Evolutionary conservation across 2,888 invertebrate genomes (phyloP).

Genomic region (Dorcus parallelipipedus): DNA sequence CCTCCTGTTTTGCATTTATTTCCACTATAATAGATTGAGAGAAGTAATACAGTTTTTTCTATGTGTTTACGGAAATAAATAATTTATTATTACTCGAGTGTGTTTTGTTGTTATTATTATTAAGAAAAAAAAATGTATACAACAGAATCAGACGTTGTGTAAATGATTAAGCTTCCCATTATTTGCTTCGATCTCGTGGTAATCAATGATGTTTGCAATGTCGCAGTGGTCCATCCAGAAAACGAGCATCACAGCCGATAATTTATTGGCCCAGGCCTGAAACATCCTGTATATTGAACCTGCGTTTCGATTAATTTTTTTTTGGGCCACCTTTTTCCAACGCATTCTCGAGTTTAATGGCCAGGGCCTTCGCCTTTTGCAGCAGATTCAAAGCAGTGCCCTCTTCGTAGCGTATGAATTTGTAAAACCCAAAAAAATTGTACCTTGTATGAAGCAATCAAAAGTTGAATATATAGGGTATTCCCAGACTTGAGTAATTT

Average conservation of each 20-base stretch:
- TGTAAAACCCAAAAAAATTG: constrained; percentile 43
- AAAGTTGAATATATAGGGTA: no score
- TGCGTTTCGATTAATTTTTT: no score
- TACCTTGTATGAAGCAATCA: no score
- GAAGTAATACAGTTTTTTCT: no score
- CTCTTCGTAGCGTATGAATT: constrained; percentile 50
- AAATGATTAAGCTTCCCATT: constrained; percentile 37
- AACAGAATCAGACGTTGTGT: constrained; percentile 11
- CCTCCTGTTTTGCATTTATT: no score
- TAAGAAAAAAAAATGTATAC: no score
- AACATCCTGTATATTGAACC: no score
- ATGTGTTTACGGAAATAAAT: constrained; percentile 1
- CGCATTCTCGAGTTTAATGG: constrained; percentile 45
- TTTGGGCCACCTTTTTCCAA: constrained; percentile 42
- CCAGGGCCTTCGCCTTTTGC: constrained; percentile 44
- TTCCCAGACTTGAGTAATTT: no score
- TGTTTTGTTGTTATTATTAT: no score
- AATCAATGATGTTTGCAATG: constrained; percentile 46
- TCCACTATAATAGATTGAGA: no score
- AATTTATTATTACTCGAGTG: constrained; percentile 6
- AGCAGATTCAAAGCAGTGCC: constrained; percentile 45
- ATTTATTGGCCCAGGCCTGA: constrained; percentile 53
- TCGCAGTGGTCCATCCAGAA: constrained; percentile 55
- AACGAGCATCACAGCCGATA: constrained; percentile 46
- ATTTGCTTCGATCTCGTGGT: constrained; percentile 50